These are phyloP conservation scores for Craniophora ligustri DNA, from an alignment of 2,888 invertebrate species.

Conservation along the genomic window DNA sequence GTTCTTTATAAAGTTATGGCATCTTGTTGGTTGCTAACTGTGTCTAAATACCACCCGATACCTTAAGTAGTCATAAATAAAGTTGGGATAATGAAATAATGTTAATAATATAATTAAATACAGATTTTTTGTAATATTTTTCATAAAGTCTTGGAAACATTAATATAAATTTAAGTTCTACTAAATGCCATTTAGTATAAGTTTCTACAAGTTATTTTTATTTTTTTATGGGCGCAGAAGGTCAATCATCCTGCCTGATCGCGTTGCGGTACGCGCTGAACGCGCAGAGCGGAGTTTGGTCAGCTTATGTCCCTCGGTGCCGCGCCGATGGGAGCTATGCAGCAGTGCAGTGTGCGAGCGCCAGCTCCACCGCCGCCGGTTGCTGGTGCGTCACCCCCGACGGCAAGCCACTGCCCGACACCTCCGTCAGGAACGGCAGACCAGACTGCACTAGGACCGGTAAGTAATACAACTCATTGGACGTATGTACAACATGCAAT, in stretches of 20 bases:
- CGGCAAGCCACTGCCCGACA: constrained; percentile 94
- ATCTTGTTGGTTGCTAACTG: too few species aligned
- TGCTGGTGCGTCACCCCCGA: constrained; percentile 97
- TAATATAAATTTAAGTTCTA: too few species aligned
- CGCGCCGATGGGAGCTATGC: constrained; percentile 95
- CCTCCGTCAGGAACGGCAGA: constrained; percentile 91
- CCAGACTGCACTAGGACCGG: constrained; percentile 90
- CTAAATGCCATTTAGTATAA: too few species aligned
- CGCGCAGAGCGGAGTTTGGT: constrained; percentile 77
- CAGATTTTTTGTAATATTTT: too few species aligned
- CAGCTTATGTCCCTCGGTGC: constrained; percentile 93
- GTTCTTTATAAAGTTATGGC: constrained; percentile 49
- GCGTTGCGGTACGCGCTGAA: constrained; percentile 78
- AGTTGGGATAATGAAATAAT: too few species aligned
- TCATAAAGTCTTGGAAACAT: too few species aligned
- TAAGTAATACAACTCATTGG: constrained; percentile 55
- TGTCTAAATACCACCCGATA: too few species aligned
- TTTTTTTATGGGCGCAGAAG: constrained; percentile 60
- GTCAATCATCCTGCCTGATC: constrained; percentile 86
- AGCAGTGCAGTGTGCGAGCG: constrained; percentile 95
- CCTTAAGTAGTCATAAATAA: too few species aligned
- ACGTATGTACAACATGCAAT: background rate
- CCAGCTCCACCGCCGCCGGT: constrained; percentile 92
- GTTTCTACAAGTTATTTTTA: background rate
- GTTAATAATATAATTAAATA: too few species aligned